Conservation (phyloP, 2,113 vertebrate species). For the Ctenomys sociabilis region DNA sequence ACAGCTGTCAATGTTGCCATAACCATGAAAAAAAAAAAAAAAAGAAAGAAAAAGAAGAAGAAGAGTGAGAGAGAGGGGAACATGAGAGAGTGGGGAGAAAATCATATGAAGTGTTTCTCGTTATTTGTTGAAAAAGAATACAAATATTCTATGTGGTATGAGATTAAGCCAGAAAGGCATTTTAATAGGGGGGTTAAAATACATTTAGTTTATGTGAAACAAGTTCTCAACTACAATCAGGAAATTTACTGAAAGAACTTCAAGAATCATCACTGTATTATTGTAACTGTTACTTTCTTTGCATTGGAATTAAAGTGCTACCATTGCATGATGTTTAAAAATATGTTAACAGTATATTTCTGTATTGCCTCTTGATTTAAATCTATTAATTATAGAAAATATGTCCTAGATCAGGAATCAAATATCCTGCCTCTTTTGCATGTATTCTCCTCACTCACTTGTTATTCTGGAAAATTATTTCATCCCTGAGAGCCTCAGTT, state of each 20-base stretch:
- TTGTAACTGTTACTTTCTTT: constrained; percentile 29
- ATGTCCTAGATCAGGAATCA: background rate
- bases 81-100: constrained; percentile 57
- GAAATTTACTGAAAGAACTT: constrained; percentile 61
- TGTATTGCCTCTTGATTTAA: background rate
- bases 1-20: constrained; percentile 76
- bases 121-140: constrained; percentile 60
- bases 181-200: constrained; percentile 48
- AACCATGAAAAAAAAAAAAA: constrained; percentile 67
- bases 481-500: background rate
- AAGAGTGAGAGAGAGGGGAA: background rate
- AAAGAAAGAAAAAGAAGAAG: background rate
- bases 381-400: background rate
- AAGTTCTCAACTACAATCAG: constrained; percentile 63
- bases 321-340: background rate
- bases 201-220: constrained; percentile 70
- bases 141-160: background rate
- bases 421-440: background rate
- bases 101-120: constrained; percentile 66
- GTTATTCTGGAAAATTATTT: background rate
- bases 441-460: background rate
- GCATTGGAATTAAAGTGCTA: constrained; percentile 52
- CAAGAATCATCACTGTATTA: constrained; percentile 36
- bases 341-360: background rate
- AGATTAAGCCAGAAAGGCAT: constrained; percentile 51